Evolutionary conservation across 2,888 invertebrate genomes (phyloP).

Genomic region (Crioceris asparagi): DNA sequence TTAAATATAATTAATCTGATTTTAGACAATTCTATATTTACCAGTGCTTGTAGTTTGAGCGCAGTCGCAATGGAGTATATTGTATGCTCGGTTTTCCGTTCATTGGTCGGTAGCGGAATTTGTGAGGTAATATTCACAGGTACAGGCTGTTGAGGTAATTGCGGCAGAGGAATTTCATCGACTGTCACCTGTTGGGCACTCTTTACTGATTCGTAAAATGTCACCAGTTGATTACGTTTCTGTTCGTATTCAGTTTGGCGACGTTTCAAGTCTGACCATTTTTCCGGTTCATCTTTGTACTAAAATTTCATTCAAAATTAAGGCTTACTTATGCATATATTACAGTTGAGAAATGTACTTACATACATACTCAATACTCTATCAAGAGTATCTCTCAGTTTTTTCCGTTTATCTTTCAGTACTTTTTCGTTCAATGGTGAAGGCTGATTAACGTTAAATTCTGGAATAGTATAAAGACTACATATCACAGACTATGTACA

Average conservation of each 20-base stretch:
- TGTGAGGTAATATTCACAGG: constrained; percentile 21
- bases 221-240: constrained; percentile 72
- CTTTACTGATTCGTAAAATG: constrained; percentile 90
- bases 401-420: constrained; percentile 90
- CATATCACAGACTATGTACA: background rate
- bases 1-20: background rate
- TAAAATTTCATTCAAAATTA: constrained; percentile 32
- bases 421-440: constrained; percentile 95
- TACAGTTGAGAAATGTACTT: constrained; percentile 40
- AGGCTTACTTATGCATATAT: constrained; percentile 1
- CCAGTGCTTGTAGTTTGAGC: constrained; percentile 35
- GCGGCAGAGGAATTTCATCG: constrained; percentile 92
- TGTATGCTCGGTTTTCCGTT: constrained; percentile 36
- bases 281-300: constrained; percentile 94
- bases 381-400: constrained; percentile 88
- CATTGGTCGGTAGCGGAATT: constrained; percentile 33
- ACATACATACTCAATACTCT: constrained; percentile 92
- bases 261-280: constrained; percentile 82
- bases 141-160: constrained; percentile 41
- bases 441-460: constrained; percentile 89
- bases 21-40: constrained; percentile 5
- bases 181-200: constrained; percentile 91
- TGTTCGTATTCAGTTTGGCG: constrained; percentile 90
- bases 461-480: constrained; percentile 41
- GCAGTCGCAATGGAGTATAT: constrained; percentile 39